These are phyloP conservation scores for Idaea aversata DNA, from an alignment of 2,888 invertebrate species.

Conservation along the genomic window DNA sequence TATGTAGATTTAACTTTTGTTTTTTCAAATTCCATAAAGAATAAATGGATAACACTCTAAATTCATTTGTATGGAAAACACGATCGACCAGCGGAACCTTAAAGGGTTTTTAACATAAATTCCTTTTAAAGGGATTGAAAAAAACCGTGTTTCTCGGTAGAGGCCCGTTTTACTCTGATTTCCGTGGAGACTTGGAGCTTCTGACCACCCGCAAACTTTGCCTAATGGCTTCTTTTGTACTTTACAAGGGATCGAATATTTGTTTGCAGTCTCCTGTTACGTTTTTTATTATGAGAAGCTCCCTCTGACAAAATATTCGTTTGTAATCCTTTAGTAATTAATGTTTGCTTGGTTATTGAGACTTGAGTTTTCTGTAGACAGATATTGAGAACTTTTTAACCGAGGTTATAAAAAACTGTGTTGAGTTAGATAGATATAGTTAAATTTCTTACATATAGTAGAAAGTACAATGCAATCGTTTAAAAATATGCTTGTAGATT, in stretches of 20 bases:
- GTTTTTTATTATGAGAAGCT: conserved; percentile 49
- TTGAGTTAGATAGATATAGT: no score
- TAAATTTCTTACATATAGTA: no score
- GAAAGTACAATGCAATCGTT: no score
- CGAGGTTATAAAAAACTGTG: no score
- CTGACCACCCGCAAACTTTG: conserved; percentile 63
- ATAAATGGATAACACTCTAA: no score
- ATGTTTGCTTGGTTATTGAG: conserved; percentile 51
- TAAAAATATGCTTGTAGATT: no score
- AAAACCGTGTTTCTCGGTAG: not conserved
- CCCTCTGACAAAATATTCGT: conserved; percentile 30
- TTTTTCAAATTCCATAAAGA: no score
- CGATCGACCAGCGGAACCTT: no score
- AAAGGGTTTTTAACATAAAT: not conserved
- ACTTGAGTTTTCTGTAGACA: not conserved
- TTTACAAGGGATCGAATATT: conserved; percentile 60
- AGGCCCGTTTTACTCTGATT: conserved; percentile 62
- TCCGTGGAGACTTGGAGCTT: conserved; percentile 64
- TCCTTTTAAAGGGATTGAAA: not conserved
- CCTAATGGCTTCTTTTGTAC: conserved; percentile 71
- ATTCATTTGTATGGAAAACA: no score
- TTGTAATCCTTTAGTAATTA: conserved; percentile 61
- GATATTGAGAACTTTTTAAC: no score
- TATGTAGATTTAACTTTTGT: no score
- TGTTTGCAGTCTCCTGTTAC: conserved; percentile 54